Percentiles rank a stretch among this genome's conserved stretches.
These are phyloP conservation scores for Caracal caracal DNA, from an alignment of 2,113 vertebrate genomes.

Conservation along the genomic window DNA sequence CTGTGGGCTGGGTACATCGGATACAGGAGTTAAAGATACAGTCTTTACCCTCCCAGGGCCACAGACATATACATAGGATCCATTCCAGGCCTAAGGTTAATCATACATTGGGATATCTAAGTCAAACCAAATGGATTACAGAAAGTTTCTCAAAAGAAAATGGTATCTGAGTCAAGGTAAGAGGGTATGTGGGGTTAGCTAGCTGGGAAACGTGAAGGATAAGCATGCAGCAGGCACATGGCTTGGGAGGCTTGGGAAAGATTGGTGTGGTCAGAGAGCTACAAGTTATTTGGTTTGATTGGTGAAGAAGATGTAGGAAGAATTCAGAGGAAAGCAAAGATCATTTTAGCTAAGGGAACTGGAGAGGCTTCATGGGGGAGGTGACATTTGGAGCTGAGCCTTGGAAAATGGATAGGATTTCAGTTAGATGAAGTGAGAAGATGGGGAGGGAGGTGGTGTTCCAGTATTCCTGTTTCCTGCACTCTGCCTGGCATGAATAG, in stretches of 20 bases:
- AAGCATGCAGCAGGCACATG: neutral
- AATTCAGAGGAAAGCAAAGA: neutral
- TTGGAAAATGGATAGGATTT: constrained; percentile 1
- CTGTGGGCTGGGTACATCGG: neutral
- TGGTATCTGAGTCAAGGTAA: neutral
- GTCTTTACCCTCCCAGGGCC: neutral
- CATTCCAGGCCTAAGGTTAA: neutral
- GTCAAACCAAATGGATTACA: neutral
- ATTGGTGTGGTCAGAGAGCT: neutral
- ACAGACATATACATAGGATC: neutral
- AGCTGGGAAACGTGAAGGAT: neutral
- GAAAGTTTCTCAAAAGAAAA: neutral
- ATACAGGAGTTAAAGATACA: neutral
- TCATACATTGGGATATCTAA: neutral
- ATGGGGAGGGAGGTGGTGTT: neutral
- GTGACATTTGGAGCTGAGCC: neutral
- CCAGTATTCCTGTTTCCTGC: neutral
- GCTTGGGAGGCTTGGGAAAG: neutral
- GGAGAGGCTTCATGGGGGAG: neutral
- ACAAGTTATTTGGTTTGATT: neutral
- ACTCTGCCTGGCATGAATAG: neutral
- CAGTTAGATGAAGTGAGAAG: neutral
- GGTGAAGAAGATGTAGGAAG: neutral
- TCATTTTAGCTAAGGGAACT: neutral
- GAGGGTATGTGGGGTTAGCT: neutral